These are phyloP conservation scores for Oncorhynchus gorbuscha DNA, from an alignment of 2,113 vertebrate species.

Conservation along the genomic window DNA sequence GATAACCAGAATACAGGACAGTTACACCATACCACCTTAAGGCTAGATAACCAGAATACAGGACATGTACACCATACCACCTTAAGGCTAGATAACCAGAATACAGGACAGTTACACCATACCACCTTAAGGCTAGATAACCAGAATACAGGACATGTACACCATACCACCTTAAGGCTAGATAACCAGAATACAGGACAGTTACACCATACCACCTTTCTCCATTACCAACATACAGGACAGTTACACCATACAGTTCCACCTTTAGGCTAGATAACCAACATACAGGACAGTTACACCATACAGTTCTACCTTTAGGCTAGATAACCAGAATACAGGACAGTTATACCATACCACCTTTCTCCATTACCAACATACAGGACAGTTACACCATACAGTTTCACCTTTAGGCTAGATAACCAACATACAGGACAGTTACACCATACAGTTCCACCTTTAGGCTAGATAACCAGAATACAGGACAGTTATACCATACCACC, in stretches of 20 bases:
- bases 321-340: neutral
- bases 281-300: neutral
- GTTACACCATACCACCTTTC: neutral
- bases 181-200: neutral
- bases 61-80: neutral
- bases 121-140: conserved; percentile 38
- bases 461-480: neutral
- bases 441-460: no score
- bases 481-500: neutral
- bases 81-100: no score
- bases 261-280: conserved; percentile 38
- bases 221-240: no score
- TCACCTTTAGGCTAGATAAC: conserved; percentile 39
- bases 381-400: no score
- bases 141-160: neutral
- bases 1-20: no score
- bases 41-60: neutral
- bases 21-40: conserved; percentile 36
- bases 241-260: no score
- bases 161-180: no score
- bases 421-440: neutral
- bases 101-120: no score
- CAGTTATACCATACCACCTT: neutral
- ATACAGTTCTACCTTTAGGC: no score
- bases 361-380: neutral